phyloP scores from a whole-genome alignment of 2,888 invertebrate species.

The Idaea biselata region DNA sequence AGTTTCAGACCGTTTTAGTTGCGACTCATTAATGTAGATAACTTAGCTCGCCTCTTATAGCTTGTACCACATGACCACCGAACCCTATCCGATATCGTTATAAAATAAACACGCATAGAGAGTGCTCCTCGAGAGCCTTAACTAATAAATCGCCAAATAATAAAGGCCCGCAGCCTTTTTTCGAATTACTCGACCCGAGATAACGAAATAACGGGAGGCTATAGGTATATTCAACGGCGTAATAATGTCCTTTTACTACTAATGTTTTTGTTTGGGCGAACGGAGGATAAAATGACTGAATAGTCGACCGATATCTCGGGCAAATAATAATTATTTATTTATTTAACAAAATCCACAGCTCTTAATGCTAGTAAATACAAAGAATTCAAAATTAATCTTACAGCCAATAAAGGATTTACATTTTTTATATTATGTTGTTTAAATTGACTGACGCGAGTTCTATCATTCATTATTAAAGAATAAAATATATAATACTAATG shows the following conservation, averaged over 20 bases:
- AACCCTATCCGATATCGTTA: conserved; percentile 77
- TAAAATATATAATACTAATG: too few relatives aligned
- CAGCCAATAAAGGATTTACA: too few relatives aligned
- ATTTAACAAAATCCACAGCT: too few relatives aligned
- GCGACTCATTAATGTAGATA: too few relatives aligned
- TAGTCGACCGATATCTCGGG: background rate
- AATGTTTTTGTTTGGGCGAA: conserved; percentile 3
- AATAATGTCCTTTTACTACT: conserved; percentile 1
- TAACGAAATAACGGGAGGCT: background rate
- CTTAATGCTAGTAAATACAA: too few relatives aligned
- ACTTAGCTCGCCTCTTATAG: conserved; percentile 9
- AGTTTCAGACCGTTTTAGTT: too few relatives aligned
- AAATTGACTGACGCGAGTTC: too few relatives aligned
- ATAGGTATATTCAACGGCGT: background rate
- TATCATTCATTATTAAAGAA: background rate
- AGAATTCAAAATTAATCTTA: too few relatives aligned
- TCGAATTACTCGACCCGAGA: conserved; percentile 11
- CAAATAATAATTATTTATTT: background rate
- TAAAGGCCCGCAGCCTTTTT: conserved; percentile 53
- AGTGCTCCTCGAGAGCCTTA: conserved; percentile 35
- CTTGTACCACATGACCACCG: conserved; percentile 38
- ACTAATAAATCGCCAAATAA: conserved; percentile 78
- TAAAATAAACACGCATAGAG: conserved; percentile 70
- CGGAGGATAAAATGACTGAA: background rate
- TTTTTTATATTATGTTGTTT: too few relatives aligned